A percentile compares a stretch with the other conserved stretches of the same genome.
phyloP scores from a whole-genome alignment of 2,113 vertebrate species.

The Lepisosteus osseus region DNA sequence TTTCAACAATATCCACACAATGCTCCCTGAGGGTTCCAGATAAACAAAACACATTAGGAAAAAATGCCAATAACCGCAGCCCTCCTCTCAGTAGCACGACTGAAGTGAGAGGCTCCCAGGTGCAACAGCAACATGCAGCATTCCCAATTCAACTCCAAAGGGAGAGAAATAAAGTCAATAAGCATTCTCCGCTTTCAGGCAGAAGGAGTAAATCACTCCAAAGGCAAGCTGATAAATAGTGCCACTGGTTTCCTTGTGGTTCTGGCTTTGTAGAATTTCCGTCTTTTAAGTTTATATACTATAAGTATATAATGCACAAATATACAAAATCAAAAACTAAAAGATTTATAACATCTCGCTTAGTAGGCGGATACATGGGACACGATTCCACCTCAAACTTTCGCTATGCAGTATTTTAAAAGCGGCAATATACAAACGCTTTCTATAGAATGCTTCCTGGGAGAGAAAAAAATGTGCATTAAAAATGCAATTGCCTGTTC shows the following conservation, averaged over 20 bases:
- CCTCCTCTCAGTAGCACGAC: constrained; percentile 41
- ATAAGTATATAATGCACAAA: constrained; percentile 29
- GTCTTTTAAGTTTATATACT: constrained; percentile 6
- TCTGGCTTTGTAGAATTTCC: not conserved
- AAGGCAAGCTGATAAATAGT: constrained; percentile 44
- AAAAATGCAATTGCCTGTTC: too few relatives aligned
- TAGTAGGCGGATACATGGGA: too few relatives aligned
- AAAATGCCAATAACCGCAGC: constrained; percentile 44
- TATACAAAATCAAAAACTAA: constrained; percentile 27
- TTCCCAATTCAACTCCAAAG: constrained; percentile 42
- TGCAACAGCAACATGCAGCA: constrained; percentile 37
- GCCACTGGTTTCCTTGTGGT: not conserved
- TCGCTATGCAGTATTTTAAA: too few relatives aligned
- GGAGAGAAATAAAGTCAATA: constrained; percentile 56
- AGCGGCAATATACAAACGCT: too few relatives aligned
- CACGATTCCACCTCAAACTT: too few relatives aligned
- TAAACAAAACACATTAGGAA: constrained; percentile 47
- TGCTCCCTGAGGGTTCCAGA: constrained; percentile 44
- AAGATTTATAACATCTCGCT: too few relatives aligned
- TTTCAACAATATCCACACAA: constrained; percentile 44
- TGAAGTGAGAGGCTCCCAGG: constrained; percentile 48
- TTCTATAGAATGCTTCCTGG: not conserved
- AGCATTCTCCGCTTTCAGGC: constrained; percentile 46
- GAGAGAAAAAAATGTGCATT: too few relatives aligned
- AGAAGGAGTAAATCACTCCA: constrained; percentile 46